Base-by-base conservation (phyloP, 53 echinoderm and acorn worm genomes). In the Echinarachnius parma region DNA sequence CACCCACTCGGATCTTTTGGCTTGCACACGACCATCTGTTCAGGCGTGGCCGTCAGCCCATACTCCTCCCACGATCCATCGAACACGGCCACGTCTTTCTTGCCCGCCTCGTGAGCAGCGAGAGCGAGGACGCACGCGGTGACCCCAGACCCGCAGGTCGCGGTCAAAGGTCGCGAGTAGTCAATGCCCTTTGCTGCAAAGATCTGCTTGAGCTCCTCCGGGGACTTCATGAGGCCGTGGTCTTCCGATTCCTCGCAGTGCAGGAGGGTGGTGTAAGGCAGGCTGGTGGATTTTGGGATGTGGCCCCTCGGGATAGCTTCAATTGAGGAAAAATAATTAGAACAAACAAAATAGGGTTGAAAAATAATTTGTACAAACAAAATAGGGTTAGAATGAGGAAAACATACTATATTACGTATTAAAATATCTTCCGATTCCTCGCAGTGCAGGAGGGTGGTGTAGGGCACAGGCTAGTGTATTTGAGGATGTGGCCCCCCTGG, bases 21-120 rank as follows among this genome's bases (percentile, higher is more conserved):
- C 47, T 68, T 31, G 77, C 77, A 4, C 49, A 60, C 78, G 72
- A 62, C 78, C 64, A 86, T 84, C 78, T 87, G 59, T 57, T 86
- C 64, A 26, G 87, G 39, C 26, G 78, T 75, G 59, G 88, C 75
- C 25, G 62, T 36, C 48, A 78, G 77, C 1, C 9, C 77, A 36
- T 82, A 87, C 42, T 96, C 96, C 50, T 91, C 88, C 96, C 96
- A 96, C 0, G 96, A 66, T 25, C 96, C 96, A 59, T 92, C 88
- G 31, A 82, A 96, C 21, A 96, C 52, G 3, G 59, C 65, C 34
- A 86, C 81, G 31, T 85, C 83, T n/a, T 96, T 82, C 66, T 85
- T 91, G 28, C 96, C 96, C 2, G 82, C 62, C 32, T 85, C 14
- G 64, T 77, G 61, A 2, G 96, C 96, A 14, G 82, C 91, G 22